phyloP scores from a whole-genome alignment of 2,113 vertebrate species.

The Lampris incognitus region DNA sequence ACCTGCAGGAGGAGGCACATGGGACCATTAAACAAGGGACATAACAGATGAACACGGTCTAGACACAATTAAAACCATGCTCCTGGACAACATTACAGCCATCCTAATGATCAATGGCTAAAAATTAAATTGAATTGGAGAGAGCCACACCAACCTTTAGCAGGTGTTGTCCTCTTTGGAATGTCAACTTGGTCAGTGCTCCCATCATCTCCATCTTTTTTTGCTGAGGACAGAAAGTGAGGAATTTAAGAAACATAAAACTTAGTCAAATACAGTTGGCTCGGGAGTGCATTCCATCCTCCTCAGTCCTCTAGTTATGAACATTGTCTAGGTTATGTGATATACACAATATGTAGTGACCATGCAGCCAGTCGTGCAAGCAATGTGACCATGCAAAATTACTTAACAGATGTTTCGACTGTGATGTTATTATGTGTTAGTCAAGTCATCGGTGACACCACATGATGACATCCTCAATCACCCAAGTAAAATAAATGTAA shows the following conservation, averaged over 20 bases:
- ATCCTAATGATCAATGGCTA: not conserved
- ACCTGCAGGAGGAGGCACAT: conserved; percentile 75
- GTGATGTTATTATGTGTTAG: conserved; percentile 38
- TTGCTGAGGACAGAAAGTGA: conserved; percentile 77
- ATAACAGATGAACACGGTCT: not conserved
- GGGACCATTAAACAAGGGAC: not conserved
- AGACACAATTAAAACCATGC: not conserved
- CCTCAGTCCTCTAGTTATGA: conserved; percentile 9
- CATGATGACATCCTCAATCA: too few species aligned
- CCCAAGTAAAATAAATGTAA: too few species aligned
- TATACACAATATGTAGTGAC: not conserved
- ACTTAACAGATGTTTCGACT: not conserved
- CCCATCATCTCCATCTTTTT: conserved; percentile 88
- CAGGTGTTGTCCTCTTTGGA: conserved; percentile 92
- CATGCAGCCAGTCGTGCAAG: conserved; percentile 52
- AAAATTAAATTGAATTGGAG: not conserved
- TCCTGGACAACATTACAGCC: not conserved
- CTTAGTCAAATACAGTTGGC: not conserved
- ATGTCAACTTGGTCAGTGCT: conserved; percentile 88
- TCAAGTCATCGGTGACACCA: conserved; percentile 27
- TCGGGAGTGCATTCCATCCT: conserved; percentile 29
- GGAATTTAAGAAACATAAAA: not conserved
- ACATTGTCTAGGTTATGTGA: not conserved
- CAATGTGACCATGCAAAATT: conserved; percentile 58
- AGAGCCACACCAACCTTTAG: conserved; percentile 84